Conservation (phyloP, 2,113 vertebrate species). For the Leptobrachium leishanense region DNA sequence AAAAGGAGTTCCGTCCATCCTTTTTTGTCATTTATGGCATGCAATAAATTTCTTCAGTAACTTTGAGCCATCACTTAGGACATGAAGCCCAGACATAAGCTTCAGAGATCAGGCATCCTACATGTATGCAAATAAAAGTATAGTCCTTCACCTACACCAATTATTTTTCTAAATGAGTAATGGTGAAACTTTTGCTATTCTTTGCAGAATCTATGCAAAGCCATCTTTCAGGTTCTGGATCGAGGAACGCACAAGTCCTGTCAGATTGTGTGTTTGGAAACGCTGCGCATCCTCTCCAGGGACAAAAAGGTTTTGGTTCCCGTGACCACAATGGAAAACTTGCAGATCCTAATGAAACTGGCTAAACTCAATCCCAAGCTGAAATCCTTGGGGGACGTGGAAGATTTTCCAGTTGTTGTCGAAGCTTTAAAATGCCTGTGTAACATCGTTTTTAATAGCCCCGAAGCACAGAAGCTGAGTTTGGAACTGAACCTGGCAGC, state of each 20-base stretch:
- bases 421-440: constrained; percentile 97
- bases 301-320: constrained; percentile 91
- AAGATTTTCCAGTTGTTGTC: constrained; percentile 83
- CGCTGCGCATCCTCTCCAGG: constrained; percentile 91
- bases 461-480: constrained; percentile 86
- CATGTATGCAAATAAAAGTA: too few relatives aligned
- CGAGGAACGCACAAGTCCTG: constrained; percentile 76
- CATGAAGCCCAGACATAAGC: too few relatives aligned
- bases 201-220: constrained; percentile 84
- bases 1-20: too few relatives aligned
- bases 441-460: constrained; percentile 94
- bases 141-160: too few relatives aligned
- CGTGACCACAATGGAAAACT: constrained; percentile 85
- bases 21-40: too few relatives aligned
- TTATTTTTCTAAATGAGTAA: too few relatives aligned
- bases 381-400: constrained; percentile 67
- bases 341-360: constrained; percentile 81
- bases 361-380: constrained; percentile 73
- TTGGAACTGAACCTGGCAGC: constrained; percentile 85
- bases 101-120: too few relatives aligned
- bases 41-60: too few relatives aligned
- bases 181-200: constrained; percentile 19
- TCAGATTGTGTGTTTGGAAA: constrained; percentile 87
- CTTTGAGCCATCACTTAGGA: too few relatives aligned
- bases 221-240: constrained; percentile 78